These are phyloP conservation scores for Sula dactylatra DNA, from an alignment of 2,113 vertebrate species.

Conservation along the genomic window DNA sequence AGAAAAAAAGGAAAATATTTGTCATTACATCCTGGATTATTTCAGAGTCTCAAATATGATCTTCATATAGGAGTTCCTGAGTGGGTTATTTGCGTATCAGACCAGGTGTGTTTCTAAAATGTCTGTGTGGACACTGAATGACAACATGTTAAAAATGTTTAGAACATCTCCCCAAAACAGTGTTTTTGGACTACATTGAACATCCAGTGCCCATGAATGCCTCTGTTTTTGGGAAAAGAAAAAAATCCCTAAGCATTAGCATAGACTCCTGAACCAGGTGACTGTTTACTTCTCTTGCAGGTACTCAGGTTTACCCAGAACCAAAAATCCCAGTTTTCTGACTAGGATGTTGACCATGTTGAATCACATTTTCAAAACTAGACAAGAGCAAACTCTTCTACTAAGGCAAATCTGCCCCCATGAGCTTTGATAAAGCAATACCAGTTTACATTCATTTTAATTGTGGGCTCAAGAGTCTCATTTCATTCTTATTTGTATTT, in stretches of 20 bases:
- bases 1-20: background rate
- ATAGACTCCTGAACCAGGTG: background rate
- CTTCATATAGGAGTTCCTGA: background rate
- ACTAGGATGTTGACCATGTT: background rate
- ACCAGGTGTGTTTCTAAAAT: background rate
- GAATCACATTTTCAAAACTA: background rate
- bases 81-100: background rate
- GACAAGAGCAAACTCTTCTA: background rate
- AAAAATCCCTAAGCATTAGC: background rate
- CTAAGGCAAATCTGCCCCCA: background rate
- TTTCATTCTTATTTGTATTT: background rate
- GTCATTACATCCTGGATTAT: background rate
- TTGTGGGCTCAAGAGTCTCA: background rate
- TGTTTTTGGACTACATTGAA: background rate
- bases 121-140: background rate
- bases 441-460: background rate
- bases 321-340: background rate
- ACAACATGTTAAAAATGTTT: background rate
- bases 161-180: background rate
- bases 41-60: background rate
- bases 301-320: background rate
- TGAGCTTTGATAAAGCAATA: background rate
- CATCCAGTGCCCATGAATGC: background rate
- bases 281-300: background rate
- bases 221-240: background rate